Percentiles rank a stretch among this genome's conserved stretches.
These are phyloP conservation scores for Kryptopterus vitreolus DNA, from an alignment of 2,797 vertebrate species.

Conservation along the genomic window DNA sequence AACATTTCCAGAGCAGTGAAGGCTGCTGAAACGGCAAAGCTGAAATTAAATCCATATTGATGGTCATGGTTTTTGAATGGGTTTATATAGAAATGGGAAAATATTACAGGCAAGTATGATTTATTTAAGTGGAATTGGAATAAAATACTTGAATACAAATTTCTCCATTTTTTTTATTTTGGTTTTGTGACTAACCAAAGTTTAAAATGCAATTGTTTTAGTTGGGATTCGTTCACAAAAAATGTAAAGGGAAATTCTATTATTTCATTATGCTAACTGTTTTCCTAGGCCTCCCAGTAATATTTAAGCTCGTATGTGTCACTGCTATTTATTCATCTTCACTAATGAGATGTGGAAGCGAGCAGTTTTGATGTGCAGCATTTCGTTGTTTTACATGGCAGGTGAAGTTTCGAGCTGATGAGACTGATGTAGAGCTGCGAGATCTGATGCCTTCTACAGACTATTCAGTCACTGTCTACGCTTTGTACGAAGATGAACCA, in stretches of 20 bases:
- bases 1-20: background rate
- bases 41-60: no score
- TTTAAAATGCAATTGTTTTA: background rate
- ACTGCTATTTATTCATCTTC: background rate
- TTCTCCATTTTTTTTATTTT: background rate
- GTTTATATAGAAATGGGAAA: background rate
- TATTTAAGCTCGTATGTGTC: background rate
- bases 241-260: background rate
- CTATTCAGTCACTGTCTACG: slow-evolving; percentile 85
- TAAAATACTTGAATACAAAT: background rate
- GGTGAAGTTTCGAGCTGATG: slow-evolving; percentile 79
- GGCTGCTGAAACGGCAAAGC: no score
- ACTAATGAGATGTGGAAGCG: background rate
- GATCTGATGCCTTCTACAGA: slow-evolving; percentile 79
- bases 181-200: background rate
- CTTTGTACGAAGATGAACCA: slow-evolving; percentile 84
- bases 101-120: background rate
- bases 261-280: background rate
- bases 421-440: slow-evolving; percentile 77
- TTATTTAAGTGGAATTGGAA: background rate
- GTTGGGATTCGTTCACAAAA: background rate
- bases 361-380: background rate
- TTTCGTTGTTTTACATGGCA: slow-evolving; percentile 56
- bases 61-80: no score
- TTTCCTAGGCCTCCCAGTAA: background rate